Base-by-base conservation (phyloP, 2,113 vertebrate species). In the Prochilodus magdalenae region DNA sequence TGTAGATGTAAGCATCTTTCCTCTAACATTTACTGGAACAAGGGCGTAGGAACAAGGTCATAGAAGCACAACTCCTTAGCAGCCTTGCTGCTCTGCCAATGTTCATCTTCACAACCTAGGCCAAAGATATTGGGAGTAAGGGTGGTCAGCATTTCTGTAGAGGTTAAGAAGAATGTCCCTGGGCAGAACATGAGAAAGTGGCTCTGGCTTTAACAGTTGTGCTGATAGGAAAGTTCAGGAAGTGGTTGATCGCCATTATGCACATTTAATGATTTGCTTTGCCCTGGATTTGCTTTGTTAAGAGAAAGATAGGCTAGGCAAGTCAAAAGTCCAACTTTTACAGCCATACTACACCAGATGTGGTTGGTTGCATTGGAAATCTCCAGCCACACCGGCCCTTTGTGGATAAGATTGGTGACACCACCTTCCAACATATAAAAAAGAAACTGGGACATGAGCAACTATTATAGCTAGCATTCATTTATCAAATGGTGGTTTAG, bases 21-120 rank as follows among this genome's bases (percentile, higher is more conserved):
- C 66, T 66, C 11, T 44, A 44, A 66, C 51, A 36, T 67, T 75
- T 65, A 69, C 65, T 44, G n/a, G 53, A 40, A 75, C 27, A 82
- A 8, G 29, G 72, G 30, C 66, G 44, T 8, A 0, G 7, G n/a
- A n/a, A n/a, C n/a, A 66, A 66, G 65, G 29, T 22, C n/a, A 36
- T 2, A 24, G 22, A 70, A 70, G 36, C 66, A 60, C 57, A 2
- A 60, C n/a, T 60, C n/a, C 24, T 24, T 57, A 10, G 18, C 0
- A 57, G 10, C 57, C 12, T 60, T 26, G 22, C 49, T 51, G 13
- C 49, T 15, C 16, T 18, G 16, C 6, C n/a, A 60, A n/a, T 26
- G 22, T 60, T 26, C 22, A 60, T 24, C 24, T 60, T 60, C 10
- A 3, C 10, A 26, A 13, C 8, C n/a, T 10, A 1, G 4, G 1